Evolutionary conservation across 2,888 invertebrate genomes (phyloP).

Genomic region (Boloria euphrosyne): DNA sequence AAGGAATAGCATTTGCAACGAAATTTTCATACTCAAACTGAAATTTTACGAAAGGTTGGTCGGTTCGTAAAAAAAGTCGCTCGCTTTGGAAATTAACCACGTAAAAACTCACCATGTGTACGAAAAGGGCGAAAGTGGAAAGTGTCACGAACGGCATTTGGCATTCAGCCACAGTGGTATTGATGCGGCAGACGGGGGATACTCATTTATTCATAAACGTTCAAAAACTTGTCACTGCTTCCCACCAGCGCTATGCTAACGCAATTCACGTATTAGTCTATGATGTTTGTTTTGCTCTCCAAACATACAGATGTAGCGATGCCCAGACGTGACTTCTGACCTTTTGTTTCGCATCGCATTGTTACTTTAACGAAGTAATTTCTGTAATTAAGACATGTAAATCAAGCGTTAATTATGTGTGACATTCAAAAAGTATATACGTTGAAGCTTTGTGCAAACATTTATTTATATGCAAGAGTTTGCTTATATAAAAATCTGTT

Average conservation of each 20-base stretch:
- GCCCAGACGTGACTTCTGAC: constrained; percentile 17
- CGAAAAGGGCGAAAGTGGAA: constrained; percentile 72
- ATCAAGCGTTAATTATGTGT: background rate
- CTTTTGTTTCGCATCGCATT: constrained; percentile 21
- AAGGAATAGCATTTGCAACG: constrained; percentile 24
- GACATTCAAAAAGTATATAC: background rate
- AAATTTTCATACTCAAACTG: constrained; percentile 22
- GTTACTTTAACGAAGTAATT: constrained; percentile 12
- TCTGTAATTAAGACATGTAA: background rate
- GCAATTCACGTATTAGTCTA: constrained; percentile 53
- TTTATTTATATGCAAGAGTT: too few species aligned
- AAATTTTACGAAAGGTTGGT: constrained; percentile 30
- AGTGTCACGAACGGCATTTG: constrained; percentile 77
- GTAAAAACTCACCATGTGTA: constrained; percentile 58
- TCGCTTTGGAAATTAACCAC: constrained; percentile 63
- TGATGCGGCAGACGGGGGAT: constrained; percentile 74
- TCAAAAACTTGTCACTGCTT: constrained; percentile 53
- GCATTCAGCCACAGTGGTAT: constrained; percentile 73
- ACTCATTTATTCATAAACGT: constrained; percentile 80
- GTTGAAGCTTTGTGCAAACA: background rate
- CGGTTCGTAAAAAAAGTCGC: constrained; percentile 28
- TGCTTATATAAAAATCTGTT: too few species aligned
- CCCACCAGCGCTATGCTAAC: constrained; percentile 29
- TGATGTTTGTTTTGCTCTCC: constrained; percentile 60
- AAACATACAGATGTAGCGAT: constrained; percentile 45